Percentiles rank a stretch among this genome's conserved stretches.
Evolutionary conservation across 2,797 vertebrate species (phyloP).

Genomic region (Artibeus jamaicensis): DNA sequence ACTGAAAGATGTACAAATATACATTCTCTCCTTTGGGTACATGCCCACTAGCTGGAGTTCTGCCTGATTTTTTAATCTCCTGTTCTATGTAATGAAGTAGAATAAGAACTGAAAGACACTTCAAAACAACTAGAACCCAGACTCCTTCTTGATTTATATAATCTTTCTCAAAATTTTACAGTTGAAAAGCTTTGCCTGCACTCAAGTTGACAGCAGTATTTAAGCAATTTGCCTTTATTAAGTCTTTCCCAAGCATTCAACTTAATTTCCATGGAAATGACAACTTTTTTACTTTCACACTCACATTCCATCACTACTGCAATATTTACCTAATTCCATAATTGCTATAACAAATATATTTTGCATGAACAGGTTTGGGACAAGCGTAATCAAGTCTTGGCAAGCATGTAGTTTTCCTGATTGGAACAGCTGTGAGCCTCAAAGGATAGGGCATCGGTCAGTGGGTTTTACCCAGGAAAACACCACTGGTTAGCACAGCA

Average conservation of each 20-base stretch:
- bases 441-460: neutral
- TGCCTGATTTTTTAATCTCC: neutral
- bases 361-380: constrained; percentile 62
- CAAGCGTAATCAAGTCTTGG: constrained; percentile 38
- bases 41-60: neutral
- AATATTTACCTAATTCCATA: constrained; percentile 68
- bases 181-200: constrained; percentile 36
- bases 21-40: neutral
- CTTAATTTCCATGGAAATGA: constrained; percentile 73
- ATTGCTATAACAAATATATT: constrained; percentile 69
- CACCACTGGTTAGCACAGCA: neutral
- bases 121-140: neutral
- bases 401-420: neutral
- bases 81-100: neutral
- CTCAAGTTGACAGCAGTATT: constrained; percentile 62
- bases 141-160: constrained; percentile 15
- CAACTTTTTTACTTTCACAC: constrained; percentile 54
- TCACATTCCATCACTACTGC: constrained; percentile 38
- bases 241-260: constrained; percentile 57
- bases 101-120: neutral
- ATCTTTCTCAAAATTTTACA: constrained; percentile 24
- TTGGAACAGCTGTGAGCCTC: neutral
- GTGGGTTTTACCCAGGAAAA: neutral
- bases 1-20: neutral
- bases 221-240: constrained; percentile 69